Base-by-base conservation (phyloP, 2,888 invertebrate genomes). In the Odontocerum albicorne region DNA sequence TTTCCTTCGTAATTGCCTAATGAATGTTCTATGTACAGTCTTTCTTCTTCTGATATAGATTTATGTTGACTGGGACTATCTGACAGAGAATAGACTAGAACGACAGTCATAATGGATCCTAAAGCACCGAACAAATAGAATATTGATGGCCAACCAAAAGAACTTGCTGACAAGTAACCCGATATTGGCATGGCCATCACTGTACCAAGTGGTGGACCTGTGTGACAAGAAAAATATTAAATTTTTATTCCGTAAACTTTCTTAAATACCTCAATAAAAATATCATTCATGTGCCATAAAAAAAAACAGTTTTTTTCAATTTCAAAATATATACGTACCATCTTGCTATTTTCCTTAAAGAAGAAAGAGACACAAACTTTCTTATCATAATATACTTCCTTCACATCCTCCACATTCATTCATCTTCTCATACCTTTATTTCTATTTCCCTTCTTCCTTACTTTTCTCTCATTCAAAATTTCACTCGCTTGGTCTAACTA, bases 171-270 rank as follows among this genome's bases (percentile, higher is more conserved):
- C 2, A 90, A 69, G 0, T 77, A 44, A 0, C 89, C 89, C 2
- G 86, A 84, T 31, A 84, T 68, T 0, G 86, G 83, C 73, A 88
- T 74, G 0, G 84, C 80, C 13, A 88, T 68, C 1, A 87, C 84
- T 0, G 85, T 85, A 1, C 90, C 89, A 2, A 88, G 70, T 66
- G 84, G 85, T 1, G 80, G 72, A 1, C 87, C 88, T 67, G 79
- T n/a, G n/a, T n/a, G n/a, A n/a, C n/a, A n/a, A n/a, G n/a, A n/a
- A n/a, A n/a, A n/a, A n/a, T n/a, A n/a, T n/a, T n/a, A n/a, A n/a
- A n/a, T n/a, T n/a, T n/a, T n/a, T n/a, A n/a, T n/a, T n/a, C n/a
- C n/a, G n/a, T n/a, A n/a, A n/a, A n/a, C n/a, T n/a, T n/a, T n/a
- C n/a, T n/a, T n/a, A n/a, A n/a, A n/a, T n/a, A n/a, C n/a, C n/a